These are phyloP conservation scores for Popillia japonica DNA, from an alignment of 1,140 invertebrate species.

Conservation along the genomic window DNA sequence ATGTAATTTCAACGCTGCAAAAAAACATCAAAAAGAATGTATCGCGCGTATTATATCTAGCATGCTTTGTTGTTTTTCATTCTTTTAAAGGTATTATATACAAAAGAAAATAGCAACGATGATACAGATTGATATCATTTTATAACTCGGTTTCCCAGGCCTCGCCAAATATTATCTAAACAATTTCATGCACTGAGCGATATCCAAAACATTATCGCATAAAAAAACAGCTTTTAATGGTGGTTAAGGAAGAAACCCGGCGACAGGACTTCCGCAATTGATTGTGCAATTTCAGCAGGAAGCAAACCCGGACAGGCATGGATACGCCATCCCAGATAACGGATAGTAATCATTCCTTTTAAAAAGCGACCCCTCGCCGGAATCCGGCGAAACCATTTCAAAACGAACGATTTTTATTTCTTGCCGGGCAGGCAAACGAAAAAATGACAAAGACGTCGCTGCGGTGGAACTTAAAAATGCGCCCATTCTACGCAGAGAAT, in stretches of 20 bases:
- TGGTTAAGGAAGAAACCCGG: not conserved
- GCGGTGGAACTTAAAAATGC: not conserved
- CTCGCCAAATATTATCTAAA: too few species aligned
- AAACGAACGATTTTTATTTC: not conserved
- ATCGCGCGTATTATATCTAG: too few species aligned
- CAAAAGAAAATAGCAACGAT: too few species aligned
- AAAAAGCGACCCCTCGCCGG: not conserved
- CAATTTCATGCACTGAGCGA: not conserved
- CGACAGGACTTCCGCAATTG: not conserved
- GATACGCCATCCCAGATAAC: not conserved
- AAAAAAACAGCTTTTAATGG: not conserved
- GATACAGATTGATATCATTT: too few species aligned
- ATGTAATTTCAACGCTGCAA: too few species aligned
- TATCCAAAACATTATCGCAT: not conserved
- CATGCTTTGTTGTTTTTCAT: too few species aligned
- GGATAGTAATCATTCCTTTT: conserved; percentile 12
- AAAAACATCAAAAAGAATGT: too few species aligned
- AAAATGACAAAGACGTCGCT: not conserved
- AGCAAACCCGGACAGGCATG: not conserved
- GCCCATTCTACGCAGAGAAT: not conserved
- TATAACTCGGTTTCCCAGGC: too few species aligned
- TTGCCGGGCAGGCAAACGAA: not conserved
- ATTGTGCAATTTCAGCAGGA: conserved; percentile 1
- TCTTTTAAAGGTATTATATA: too few species aligned
- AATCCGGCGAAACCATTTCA: not conserved